phyloP scores from a whole-genome alignment of 2,113 vertebrate species.

The Pachyramphus minor region DNA sequence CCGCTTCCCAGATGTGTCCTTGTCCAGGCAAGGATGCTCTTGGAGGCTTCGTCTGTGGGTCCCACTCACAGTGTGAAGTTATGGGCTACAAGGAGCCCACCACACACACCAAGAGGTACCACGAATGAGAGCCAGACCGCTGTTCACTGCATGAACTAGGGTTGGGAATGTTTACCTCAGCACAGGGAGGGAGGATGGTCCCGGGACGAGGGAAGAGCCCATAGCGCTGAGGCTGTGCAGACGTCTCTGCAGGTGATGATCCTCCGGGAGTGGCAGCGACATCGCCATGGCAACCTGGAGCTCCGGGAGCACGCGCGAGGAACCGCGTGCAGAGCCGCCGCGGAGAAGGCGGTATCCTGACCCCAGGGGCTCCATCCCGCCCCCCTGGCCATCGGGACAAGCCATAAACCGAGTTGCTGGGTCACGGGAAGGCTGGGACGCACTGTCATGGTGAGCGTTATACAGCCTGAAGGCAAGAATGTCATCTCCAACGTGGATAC shows the following conservation, averaged over 20 bases:
- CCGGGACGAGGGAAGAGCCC: too few relatives aligned
- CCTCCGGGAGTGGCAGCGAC: too few relatives aligned
- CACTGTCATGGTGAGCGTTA: conserved; percentile 41
- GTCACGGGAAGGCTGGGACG: background rate
- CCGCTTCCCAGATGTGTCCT: background rate
- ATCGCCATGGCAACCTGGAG: background rate
- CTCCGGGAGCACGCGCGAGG: background rate
- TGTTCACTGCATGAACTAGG: too few relatives aligned
- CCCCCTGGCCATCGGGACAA: too few relatives aligned
- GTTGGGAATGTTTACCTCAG: background rate
- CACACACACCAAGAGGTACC: background rate
- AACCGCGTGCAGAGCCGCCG: too few relatives aligned
- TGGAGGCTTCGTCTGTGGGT: background rate
- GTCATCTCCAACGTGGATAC: background rate
- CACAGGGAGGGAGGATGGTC: too few relatives aligned
- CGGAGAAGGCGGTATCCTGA: too few relatives aligned
- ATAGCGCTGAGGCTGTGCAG: background rate
- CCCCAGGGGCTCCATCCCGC: too few relatives aligned
- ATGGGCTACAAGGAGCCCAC: background rate
- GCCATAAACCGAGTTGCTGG: background rate
- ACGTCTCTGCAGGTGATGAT: too few relatives aligned
- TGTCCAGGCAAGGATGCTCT: background rate
- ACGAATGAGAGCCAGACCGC: background rate
- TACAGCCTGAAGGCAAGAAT: accelerated
- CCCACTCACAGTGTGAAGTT: background rate